Percentiles rank a stretch among this genome's conserved stretches.
Evolutionary conservation across 2,113 vertebrate genomes (phyloP).

Genomic region (Miniopterus natalensis): DNA sequence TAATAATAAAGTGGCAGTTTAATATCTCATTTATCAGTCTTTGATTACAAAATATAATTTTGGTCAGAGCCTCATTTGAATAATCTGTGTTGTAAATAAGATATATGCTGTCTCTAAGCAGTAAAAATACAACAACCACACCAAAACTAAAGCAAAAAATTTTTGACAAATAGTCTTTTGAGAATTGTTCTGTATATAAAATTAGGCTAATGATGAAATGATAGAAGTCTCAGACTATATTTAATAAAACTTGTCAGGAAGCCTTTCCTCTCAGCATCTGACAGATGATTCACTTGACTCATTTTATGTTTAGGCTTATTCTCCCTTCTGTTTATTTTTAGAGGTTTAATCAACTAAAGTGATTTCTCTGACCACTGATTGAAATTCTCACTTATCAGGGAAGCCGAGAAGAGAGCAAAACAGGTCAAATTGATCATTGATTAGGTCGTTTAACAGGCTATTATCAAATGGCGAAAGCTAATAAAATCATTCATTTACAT

Average conservation of each 20-base stretch:
- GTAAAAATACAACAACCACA: neutral
- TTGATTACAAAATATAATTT: neutral
- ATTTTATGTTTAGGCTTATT: slow-evolving; percentile 11
- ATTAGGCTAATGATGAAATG: neutral
- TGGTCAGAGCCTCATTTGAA: neutral
- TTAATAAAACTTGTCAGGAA: neutral
- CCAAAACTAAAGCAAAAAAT: neutral
- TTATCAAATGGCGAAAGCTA: slow-evolving; percentile 57
- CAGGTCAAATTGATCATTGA: slow-evolving; percentile 67
- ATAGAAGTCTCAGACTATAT: neutral
- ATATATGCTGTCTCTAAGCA: neutral
- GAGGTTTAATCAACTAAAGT: slow-evolving; percentile 40
- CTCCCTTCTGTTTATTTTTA: slow-evolving; percentile 47
- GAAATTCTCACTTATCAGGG: slow-evolving; percentile 49
- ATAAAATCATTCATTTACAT: slow-evolving; percentile 65
- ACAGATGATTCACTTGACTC: neutral
- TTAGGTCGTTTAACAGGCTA: slow-evolving; percentile 60
- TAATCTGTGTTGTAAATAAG: neutral
- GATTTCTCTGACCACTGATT: slow-evolving; percentile 44
- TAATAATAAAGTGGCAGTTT: neutral
- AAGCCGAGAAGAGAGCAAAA: slow-evolving; percentile 22
- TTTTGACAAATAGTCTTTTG: neutral
- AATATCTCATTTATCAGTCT: neutral
- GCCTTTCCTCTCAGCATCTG: neutral
- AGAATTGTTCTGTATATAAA: neutral